These are phyloP conservation scores for Ormia ochracea DNA, from an alignment of 2,888 invertebrate genomes.

Conservation along the genomic window DNA sequence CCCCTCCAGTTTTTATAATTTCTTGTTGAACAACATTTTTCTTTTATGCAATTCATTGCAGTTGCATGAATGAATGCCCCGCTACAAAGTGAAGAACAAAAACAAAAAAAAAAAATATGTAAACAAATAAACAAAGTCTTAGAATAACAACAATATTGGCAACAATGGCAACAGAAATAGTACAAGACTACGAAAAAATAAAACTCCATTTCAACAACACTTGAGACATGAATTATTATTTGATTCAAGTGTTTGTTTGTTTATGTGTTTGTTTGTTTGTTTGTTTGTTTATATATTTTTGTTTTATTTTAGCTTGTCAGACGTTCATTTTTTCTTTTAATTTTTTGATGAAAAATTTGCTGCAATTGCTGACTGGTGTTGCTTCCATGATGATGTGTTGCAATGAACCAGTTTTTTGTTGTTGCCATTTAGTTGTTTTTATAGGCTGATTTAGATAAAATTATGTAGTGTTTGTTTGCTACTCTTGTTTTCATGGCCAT, in stretches of 20 bases:
- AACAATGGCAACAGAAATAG: slow-evolving; percentile 10
- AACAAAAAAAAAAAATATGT: too few relatives aligned
- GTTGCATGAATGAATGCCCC: slow-evolving; percentile 49
- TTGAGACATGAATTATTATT: slow-evolving; percentile 70
- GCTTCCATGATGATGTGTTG: slow-evolving; percentile 34
- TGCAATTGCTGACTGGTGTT: slow-evolving; percentile 56
- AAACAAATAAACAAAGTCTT: slow-evolving; percentile 40
- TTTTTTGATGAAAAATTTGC: slow-evolving; percentile 11
- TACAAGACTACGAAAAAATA: slow-evolving; percentile 43
- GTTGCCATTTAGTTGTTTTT: not conserved
- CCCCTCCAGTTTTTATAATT: slow-evolving; percentile 3
- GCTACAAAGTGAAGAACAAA: slow-evolving; percentile 27
- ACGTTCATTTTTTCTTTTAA: not conserved
- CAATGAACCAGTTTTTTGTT: slow-evolving; percentile 19
- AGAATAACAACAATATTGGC: slow-evolving; percentile 41
- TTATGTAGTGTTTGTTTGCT: slow-evolving; percentile 41
- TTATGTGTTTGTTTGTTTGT: too few relatives aligned
- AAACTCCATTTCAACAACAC: slow-evolving; percentile 70
- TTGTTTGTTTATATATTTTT: too few relatives aligned
- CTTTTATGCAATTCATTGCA: slow-evolving; percentile 35
- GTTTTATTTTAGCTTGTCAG: slow-evolving; percentile 40
- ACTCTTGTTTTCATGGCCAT: slow-evolving; percentile 50
- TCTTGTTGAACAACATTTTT: slow-evolving; percentile 19
- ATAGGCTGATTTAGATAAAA: slow-evolving; percentile 38
- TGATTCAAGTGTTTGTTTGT: slow-evolving; percentile 65